A percentile compares a stretch with the other conserved stretches of the same genome.
Evolutionary conservation across 2,888 invertebrate species (phyloP).

Genomic region (Synanthedon vespiformis): DNA sequence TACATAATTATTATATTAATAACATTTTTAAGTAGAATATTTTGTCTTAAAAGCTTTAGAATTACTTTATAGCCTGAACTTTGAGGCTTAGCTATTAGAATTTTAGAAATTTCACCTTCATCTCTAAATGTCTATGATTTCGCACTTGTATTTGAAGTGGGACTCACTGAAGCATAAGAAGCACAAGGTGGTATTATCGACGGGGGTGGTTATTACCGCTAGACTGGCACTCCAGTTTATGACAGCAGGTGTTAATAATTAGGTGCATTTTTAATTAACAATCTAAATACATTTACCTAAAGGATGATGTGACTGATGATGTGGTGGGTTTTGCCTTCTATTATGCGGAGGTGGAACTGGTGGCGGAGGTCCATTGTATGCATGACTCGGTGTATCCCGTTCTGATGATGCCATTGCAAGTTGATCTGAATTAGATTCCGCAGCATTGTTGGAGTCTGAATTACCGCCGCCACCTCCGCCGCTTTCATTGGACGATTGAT

Average conservation of each 20-base stretch:
- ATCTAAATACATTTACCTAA: constrained; percentile 32
- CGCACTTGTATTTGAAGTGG: too few species aligned
- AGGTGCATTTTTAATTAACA: too few species aligned
- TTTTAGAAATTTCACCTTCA: too few species aligned
- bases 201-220: too few species aligned
- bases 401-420: constrained; percentile 79
- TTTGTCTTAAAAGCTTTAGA: too few species aligned
- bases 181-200: too few species aligned
- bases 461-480: constrained; percentile 66
- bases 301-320: constrained; percentile 71
- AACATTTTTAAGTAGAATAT: too few species aligned
- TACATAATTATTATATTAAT: too few species aligned
- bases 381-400: constrained; percentile 68
- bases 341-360: constrained; percentile 77
- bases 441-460: constrained; percentile 65
- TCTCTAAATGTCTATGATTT: too few species aligned
- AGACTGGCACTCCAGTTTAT: neutral
- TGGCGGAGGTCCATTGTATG: constrained; percentile 64
- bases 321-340: constrained; percentile 78
- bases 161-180: too few species aligned
- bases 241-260: neutral
- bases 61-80: too few species aligned
- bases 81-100: too few species aligned
- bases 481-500: constrained; percentile 63
- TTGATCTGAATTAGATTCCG: constrained; percentile 74